These are phyloP conservation scores for Lophotis ruficrista DNA, from an alignment of 2,113 vertebrate species.

Conservation along the genomic window DNA sequence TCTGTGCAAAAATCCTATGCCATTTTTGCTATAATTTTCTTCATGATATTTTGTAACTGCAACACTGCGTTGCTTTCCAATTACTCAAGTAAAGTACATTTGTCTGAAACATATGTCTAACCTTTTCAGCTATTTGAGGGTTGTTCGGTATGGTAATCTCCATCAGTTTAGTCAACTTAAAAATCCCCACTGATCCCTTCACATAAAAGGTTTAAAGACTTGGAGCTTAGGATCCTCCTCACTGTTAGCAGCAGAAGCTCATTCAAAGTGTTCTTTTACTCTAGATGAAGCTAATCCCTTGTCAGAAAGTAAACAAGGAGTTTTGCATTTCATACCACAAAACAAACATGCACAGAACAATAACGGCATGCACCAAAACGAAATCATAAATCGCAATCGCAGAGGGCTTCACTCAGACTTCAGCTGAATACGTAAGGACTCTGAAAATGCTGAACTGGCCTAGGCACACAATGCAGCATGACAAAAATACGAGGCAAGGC, in stretches of 20 bases:
- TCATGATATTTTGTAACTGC: background rate
- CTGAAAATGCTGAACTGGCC: background rate
- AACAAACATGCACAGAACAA: background rate
- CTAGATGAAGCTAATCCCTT: conserved; percentile 17
- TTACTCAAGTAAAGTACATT: background rate
- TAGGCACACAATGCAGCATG: background rate
- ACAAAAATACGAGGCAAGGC: background rate
- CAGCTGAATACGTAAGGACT: background rate
- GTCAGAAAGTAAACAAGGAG: background rate
- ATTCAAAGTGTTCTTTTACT: background rate
- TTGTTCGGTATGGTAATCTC: background rate
- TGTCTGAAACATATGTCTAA: conserved; percentile 11
- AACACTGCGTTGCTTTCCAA: background rate
- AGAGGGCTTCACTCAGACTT: background rate
- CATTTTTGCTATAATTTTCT: background rate
- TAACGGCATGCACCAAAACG: background rate
- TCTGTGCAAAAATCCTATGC: background rate
- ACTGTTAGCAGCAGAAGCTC: background rate
- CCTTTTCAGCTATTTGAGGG: background rate
- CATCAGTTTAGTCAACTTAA: conserved; percentile 21
- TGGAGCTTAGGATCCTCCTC: background rate
- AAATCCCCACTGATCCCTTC: conserved; percentile 21
- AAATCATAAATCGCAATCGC: background rate
- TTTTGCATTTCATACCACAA: background rate
- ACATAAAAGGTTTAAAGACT: conserved; percentile 44